Base-by-base conservation (phyloP, 1,140 invertebrate species). In the Thaumetopoea pityocampa region DNA sequence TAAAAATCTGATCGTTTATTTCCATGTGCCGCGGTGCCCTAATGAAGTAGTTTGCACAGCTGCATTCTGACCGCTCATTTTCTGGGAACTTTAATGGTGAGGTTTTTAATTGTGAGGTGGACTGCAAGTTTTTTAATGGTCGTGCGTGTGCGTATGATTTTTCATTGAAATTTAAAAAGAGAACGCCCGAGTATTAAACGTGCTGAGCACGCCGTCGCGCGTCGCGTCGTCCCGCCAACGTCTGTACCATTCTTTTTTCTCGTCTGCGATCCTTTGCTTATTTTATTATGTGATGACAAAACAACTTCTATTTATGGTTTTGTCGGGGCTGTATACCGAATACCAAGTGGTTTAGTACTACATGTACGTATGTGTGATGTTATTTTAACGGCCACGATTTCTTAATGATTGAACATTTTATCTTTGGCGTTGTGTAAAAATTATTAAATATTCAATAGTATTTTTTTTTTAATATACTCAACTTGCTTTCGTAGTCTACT, bases 91-190 rank as follows among this genome's bases (percentile, higher is more conserved):
- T 48, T n/a, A n/a, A n/a, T n/a, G n/a, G n/a, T n/a, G n/a, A 52
- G 46, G 59, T 69, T 67, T 68, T 69, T 67, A 70, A 68, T 48
- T 46, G 56, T 29, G 30, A 49, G 53, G 48, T 47, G 66, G 74
- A 74, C 77, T 70, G 71, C 45, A 54, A 62, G 52, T 70, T 73
- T 76, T 72, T 42, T 70, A 59, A 45, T 48, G 34, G 34, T 54
- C 43, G 60, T 61, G 56, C 45, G 45, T 55, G 33, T 33, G 37
- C 60, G 60, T 67, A 73, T 70, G 67, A 80, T 71, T 80, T 78
- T 78, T 80, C 73, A 76, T 78, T 78, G 65, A 76, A 76, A 68
- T 77, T 48, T 69, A 73, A 69, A 76, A 71, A 73, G 63, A 67
- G 73, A 71, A 72, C 48, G 49, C 46, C 44, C 45, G 48, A 46